phyloP scores from a whole-genome alignment of 2,113 vertebrate species.

The Podocnemis expansa region DNA sequence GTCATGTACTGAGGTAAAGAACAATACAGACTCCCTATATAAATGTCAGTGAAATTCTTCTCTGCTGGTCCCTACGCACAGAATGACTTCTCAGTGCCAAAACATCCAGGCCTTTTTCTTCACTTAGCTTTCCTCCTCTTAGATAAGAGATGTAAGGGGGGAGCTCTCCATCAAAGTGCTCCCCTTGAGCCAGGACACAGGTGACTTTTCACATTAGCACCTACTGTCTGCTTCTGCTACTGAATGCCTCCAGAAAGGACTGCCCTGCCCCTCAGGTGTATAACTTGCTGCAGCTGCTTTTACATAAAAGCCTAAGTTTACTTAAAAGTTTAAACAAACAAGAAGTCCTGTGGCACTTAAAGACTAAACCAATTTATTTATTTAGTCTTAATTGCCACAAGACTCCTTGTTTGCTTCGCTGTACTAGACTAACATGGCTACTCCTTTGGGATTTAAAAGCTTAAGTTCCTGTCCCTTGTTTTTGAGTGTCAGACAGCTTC shows the following conservation, averaged over 20 bases:
- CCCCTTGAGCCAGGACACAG: not conserved
- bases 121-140: not conserved
- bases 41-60: not conserved
- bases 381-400: no score
- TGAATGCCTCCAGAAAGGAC: not conserved
- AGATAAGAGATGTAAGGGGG: not conserved
- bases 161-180: not conserved
- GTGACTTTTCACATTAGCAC: not conserved
- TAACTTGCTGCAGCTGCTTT: conserved; percentile 13
- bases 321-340: no score
- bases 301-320: conserved; percentile 3
- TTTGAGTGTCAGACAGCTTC: not conserved
- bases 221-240: not conserved
- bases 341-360: no score
- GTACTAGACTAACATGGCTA: no score
- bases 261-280: not conserved
- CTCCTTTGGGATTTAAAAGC: no score
- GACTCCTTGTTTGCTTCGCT: no score
- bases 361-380: no score
- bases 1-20: not conserved
- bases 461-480: not conserved
- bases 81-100: not conserved
- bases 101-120: not conserved
- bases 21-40: not conserved
- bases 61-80: not conserved